These are phyloP conservation scores for Meiosimyza decipiens DNA, from an alignment of 2,888 invertebrate genomes.

Conservation along the genomic window DNA sequence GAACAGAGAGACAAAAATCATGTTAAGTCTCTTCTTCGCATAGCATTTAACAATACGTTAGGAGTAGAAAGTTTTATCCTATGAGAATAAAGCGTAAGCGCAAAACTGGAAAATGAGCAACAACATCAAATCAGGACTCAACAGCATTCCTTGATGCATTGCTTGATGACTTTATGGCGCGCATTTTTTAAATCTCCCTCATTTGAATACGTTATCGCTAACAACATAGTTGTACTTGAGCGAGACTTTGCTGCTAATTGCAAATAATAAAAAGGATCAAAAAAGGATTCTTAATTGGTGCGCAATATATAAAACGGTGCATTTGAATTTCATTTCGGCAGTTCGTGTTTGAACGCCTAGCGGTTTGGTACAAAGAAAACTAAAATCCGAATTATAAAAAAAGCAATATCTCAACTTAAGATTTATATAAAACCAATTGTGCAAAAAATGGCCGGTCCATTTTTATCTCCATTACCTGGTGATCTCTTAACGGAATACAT, in stretches of 20 bases:
- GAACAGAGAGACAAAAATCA: background rate
- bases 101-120: constrained; percentile 5
- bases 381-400: background rate
- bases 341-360: constrained; percentile 43
- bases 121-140: constrained; percentile 12
- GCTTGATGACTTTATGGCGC: constrained; percentile 19
- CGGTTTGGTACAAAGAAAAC: constrained; percentile 13
- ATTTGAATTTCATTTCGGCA: constrained; percentile 38
- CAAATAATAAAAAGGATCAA: constrained; percentile 14
- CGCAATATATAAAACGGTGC: constrained; percentile 30
- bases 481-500: constrained; percentile 93
- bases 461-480: constrained; percentile 84
- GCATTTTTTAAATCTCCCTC: constrained; percentile 5
- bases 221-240: background rate
- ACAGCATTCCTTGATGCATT: background rate
- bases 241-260: constrained; percentile 12
- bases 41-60: no score
- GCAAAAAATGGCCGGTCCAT: constrained; percentile 82
- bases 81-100: constrained; percentile 14
- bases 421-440: background rate
- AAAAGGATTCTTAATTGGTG: constrained; percentile 19
- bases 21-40: no score
- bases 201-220: constrained; percentile 4
- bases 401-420: background rate
- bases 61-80: background rate